Percentiles rank a stretch among this genome's conserved stretches.
Evolutionary conservation across 2,888 invertebrate genomes (phyloP).

Genomic region (Drosophila acutilabella): DNA sequence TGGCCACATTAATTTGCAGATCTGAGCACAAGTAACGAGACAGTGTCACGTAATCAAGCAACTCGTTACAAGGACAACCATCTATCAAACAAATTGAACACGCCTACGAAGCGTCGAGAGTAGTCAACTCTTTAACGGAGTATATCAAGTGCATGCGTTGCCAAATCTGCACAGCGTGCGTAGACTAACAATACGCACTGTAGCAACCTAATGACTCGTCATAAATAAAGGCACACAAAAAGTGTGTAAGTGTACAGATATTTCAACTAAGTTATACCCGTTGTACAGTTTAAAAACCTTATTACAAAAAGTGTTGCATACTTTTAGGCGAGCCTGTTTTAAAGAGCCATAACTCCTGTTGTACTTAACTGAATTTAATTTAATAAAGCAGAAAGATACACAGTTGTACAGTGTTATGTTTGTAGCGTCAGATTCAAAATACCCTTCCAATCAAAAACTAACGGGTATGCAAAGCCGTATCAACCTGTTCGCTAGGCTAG

Average conservation of each 20-base stretch:
- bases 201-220: constrained; percentile 48
- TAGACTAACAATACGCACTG: constrained; percentile 47
- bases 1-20: constrained; percentile 49
- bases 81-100: constrained; percentile 74
- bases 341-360: too few species aligned
- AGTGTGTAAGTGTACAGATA: constrained; percentile 2
- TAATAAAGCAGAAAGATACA: too few species aligned
- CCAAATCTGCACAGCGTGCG: constrained; percentile 47
- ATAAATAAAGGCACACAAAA: constrained; percentile 68
- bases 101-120: constrained; percentile 50
- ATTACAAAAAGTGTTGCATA: background rate
- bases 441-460: background rate
- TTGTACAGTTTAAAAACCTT: too few species aligned
- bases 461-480: constrained; percentile 21
- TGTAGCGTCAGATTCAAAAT: too few species aligned
- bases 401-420: too few species aligned
- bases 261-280: too few species aligned
- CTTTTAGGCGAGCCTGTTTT: background rate
- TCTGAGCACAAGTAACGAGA: constrained; percentile 38
- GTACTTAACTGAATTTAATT: too few species aligned
- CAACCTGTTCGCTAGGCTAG: constrained; percentile 48
- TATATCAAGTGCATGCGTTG: constrained; percentile 26
- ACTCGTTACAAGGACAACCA: constrained; percentile 56
- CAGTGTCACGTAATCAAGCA: constrained; percentile 43
- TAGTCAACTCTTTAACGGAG: constrained; percentile 47